These are phyloP conservation scores for Condylura cristata DNA, from an alignment of 2,113 vertebrate species.

Conservation along the genomic window DNA sequence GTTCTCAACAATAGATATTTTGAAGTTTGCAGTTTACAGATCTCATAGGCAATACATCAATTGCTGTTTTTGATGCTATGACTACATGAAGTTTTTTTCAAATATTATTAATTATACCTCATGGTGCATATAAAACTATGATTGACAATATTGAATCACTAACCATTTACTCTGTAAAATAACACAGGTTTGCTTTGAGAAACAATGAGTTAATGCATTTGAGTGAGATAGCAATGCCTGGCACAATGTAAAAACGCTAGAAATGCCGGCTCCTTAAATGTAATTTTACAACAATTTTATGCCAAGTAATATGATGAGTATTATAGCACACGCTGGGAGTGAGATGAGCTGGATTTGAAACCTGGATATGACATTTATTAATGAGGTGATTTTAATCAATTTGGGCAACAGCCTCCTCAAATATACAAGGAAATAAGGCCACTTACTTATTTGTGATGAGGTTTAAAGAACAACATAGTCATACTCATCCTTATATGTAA, in stretches of 20 bases:
- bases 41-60: not conserved
- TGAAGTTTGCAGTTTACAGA: not conserved
- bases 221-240: not conserved
- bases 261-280: not conserved
- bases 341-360: not conserved
- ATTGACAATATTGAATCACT: not conserved
- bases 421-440: not conserved
- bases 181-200: not conserved
- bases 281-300: not conserved
- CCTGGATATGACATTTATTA: not conserved
- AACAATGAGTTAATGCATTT: not conserved
- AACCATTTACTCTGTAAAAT: not conserved
- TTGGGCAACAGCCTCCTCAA: not conserved
- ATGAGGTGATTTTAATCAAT: not conserved
- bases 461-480: not conserved
- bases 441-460: not conserved
- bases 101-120: not conserved
- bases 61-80: not conserved
- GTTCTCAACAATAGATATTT: not conserved
- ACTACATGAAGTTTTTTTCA: not conserved
- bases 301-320: not conserved
- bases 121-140: not conserved
- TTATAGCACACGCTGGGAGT: not conserved
- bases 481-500: not conserved
- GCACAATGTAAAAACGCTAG: not conserved